A percentile compares a stretch with the other conserved stretches of the same genome.
Evolutionary conservation across 2,113 vertebrate species (phyloP).

Genomic region (Axis porcinus): DNA sequence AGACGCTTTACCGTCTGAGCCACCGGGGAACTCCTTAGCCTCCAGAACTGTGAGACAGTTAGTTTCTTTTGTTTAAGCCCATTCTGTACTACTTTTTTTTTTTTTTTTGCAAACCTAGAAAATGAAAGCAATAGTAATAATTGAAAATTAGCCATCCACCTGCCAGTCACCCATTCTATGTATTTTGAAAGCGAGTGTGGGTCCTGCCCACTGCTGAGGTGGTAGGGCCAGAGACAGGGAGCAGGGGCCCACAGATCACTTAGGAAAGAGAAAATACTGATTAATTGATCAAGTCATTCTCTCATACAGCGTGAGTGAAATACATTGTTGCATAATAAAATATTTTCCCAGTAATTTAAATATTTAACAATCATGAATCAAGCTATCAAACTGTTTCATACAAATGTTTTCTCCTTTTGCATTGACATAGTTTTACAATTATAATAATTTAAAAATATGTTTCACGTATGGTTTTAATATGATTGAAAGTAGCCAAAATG

Average conservation of each 20-base stretch:
- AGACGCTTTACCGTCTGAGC: accelerated
- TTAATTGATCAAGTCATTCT: not conserved
- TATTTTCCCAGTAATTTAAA: not conserved
- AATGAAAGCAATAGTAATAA: not conserved
- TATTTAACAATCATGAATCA: not conserved
- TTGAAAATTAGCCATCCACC: not conserved
- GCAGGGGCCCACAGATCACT: not conserved
- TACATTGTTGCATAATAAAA: not conserved
- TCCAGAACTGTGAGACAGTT: not conserved
- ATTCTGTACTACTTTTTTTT: not conserved
- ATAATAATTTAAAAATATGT: conserved; percentile 2
- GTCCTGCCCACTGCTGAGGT: not conserved
- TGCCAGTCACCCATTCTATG: not conserved
- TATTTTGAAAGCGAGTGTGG: not conserved
- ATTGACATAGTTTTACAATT: not conserved
- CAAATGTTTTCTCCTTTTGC: not conserved
- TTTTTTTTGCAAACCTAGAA: not conserved
- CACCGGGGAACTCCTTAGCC: not conserved
- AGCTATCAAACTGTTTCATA: not conserved
- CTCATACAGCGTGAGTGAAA: not conserved
- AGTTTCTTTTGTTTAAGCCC: not conserved
- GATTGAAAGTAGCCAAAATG: not conserved
- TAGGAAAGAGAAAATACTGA: not conserved
- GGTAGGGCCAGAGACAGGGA: not conserved
- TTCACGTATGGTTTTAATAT: conserved; percentile 7